phyloP scores from a whole-genome alignment of 2,888 invertebrate genomes.

The Eumacrocentrus americanus region DNA sequence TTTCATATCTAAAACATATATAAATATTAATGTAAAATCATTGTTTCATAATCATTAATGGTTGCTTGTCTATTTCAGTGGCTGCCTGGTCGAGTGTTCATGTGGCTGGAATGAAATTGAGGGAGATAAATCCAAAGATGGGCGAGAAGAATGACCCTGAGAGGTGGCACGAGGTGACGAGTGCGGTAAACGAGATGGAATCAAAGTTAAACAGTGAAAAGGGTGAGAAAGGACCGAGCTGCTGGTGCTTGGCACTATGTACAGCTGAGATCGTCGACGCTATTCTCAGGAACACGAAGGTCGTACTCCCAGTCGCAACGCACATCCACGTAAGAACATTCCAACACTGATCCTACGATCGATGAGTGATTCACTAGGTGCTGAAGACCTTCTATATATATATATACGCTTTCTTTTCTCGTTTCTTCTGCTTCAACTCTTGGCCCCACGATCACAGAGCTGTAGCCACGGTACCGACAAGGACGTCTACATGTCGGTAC shows the following conservation, averaged over 20 bases:
- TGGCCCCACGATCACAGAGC: conserved; percentile 39
- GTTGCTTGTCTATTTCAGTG: conserved; percentile 56
- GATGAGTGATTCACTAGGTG: conserved; percentile 19
- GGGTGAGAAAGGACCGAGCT: conserved; percentile 52
- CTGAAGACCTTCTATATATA: not conserved
- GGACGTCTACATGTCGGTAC: conserved; percentile 68
- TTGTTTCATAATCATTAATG: not conserved
- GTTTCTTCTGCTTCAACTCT: not conserved
- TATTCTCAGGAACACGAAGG: conserved; percentile 60
- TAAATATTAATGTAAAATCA: not conserved
- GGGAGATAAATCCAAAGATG: conserved; percentile 65
- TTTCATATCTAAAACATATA: not conserved
- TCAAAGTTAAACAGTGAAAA: conserved; percentile 41
- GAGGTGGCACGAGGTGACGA: conserved; percentile 61
- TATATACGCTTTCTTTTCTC: conserved; percentile 13
- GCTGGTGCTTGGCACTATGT: conserved; percentile 62
- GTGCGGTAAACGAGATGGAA: conserved; percentile 46
- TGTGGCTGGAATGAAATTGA: conserved; percentile 67
- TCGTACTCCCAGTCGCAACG: conserved; percentile 60
- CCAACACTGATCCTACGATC: conserved; percentile 14
- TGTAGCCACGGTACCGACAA: conserved; percentile 64
- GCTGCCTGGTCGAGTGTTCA: conserved; percentile 72
- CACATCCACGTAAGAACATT: conserved; percentile 57
- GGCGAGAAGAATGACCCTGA: conserved; percentile 66
- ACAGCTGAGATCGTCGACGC: conserved; percentile 59